These are phyloP conservation scores for Dicycla oo DNA, from an alignment of 2,888 invertebrate genomes.

Conservation along the genomic window DNA sequence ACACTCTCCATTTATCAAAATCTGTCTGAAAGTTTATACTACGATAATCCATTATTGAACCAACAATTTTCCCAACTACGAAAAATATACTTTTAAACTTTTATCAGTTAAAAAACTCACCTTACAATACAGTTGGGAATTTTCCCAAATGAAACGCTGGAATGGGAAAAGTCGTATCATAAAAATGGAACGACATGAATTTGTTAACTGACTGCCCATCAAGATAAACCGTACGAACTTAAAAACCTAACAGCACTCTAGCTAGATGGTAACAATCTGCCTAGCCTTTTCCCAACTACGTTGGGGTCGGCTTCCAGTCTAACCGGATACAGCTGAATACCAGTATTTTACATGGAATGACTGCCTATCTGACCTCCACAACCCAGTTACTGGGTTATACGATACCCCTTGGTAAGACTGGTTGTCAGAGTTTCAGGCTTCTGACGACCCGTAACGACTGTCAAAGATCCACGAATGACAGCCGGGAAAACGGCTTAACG, in stretches of 20 bases:
- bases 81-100: neutral
- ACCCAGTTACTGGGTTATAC: too few relatives aligned
- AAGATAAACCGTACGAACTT: slow-evolving; percentile 13
- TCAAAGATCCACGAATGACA: too few relatives aligned
- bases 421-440: too few relatives aligned
- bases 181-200: slow-evolving; percentile 42
- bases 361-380: too few relatives aligned
- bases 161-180: slow-evolving; percentile 28
- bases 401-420: too few relatives aligned
- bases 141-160: slow-evolving; percentile 36
- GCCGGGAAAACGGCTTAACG: too few relatives aligned
- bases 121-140: slow-evolving; percentile 10
- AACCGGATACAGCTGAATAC: too few relatives aligned
- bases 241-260: slow-evolving; percentile 27
- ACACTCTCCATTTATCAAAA: slow-evolving; percentile 46
- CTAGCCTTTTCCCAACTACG: too few relatives aligned
- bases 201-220: slow-evolving; percentile 21
- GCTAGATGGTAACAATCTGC: too few relatives aligned
- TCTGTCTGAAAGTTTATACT: slow-evolving; percentile 40
- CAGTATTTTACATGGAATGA: too few relatives aligned
- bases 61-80: neutral
- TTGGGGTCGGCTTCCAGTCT: too few relatives aligned
- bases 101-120: slow-evolving; percentile 5
- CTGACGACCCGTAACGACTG: too few relatives aligned
- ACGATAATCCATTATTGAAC: slow-evolving; percentile 21